Evolutionary conservation across 2,797 vertebrate species (phyloP), one percentile per base, ranked within the genome.

Genomic region (Octomys mimax): DNA sequence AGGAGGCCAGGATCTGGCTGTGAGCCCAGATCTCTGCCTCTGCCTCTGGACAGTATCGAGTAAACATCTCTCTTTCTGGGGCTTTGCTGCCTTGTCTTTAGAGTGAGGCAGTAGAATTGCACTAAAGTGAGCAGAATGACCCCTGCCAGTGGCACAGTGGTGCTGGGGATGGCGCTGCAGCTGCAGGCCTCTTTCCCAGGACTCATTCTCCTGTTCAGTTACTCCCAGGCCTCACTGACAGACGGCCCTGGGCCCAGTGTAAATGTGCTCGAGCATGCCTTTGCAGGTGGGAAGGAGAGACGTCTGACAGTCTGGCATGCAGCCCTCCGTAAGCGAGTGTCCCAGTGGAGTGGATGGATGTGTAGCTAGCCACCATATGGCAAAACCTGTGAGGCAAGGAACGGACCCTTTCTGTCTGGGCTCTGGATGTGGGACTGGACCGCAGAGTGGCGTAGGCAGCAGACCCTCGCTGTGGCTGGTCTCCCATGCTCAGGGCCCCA

Each of bases 1-100:
- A 46, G 1, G 33, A 64, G 79, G 73, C 80, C 70, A 49, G 59
- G 91, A 62, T 39, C 46, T 7, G 9, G 12, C 61, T 66, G 88
- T 90, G 81, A 93, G 73, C 78, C 77, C 49, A n/a, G 16, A n/a
- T 84, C 86, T 82, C 83, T 78, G 82, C 82, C 80, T 93, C 89
- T 64, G 71, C 31, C 46, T 36, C 21, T 42, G 85, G 75, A 81
- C 52, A 89, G 11, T 77, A 70, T 70, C 24, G 18, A 73, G 49
- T 8, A 46, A 61, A 39, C 26, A 31, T 28, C 59, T 81, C 33
- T 42, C 62, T 83, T 71, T 78, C 52, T 80, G 49, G 10, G 39
- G 52, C 73, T 95, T 88, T 73, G 26, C 84, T 92, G 90, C 39
- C 21, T 68, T 85, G 24, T 80, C 59, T 87, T 46, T 59, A 88